Evolutionary conservation across 2,888 invertebrate species (phyloP).

Genomic region (Ormyrus thymus): DNA sequence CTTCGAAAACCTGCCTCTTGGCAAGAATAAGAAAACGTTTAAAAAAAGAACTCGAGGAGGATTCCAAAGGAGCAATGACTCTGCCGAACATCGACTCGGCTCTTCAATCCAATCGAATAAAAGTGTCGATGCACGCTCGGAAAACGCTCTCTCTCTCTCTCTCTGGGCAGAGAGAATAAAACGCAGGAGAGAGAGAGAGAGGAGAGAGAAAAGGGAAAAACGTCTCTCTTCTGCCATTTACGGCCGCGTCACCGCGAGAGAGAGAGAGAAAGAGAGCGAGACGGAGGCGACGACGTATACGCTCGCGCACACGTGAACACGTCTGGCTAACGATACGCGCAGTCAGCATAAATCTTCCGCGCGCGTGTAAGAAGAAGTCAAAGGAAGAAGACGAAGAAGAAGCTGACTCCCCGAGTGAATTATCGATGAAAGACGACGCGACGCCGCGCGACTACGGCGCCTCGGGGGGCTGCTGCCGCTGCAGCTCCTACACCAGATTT

Average conservation of each 20-base stretch:
- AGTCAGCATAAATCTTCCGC: too few relatives aligned
- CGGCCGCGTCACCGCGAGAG: not conserved
- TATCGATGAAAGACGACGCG: too few relatives aligned
- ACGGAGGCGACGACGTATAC: not conserved
- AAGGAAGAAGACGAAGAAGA: too few relatives aligned
- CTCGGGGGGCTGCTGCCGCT: too few relatives aligned
- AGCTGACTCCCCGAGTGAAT: too few relatives aligned
- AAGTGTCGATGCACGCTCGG: conserved; percentile 20
- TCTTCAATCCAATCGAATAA: conserved; percentile 1
- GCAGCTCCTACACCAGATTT: too few relatives aligned
- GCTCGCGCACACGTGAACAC: not conserved
- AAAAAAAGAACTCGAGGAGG: not conserved
- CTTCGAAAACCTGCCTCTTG: conserved; percentile 4
- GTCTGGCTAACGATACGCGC: not conserved
- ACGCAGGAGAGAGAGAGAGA: not conserved
- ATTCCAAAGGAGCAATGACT: conserved; percentile 39
- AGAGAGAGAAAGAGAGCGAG: not conserved
- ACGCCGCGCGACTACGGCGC: too few relatives aligned
- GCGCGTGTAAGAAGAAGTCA: too few relatives aligned
- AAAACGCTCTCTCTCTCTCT: too few relatives aligned
- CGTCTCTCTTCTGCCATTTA: not conserved
- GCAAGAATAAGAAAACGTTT: conserved; percentile 6
- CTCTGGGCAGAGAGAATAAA: not conserved
- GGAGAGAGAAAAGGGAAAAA: conserved; percentile 14
- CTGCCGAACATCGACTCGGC: not conserved